Base-by-base conservation (phyloP, 2,797 vertebrate genomes). In the Sibirionetta formosa region DNA sequence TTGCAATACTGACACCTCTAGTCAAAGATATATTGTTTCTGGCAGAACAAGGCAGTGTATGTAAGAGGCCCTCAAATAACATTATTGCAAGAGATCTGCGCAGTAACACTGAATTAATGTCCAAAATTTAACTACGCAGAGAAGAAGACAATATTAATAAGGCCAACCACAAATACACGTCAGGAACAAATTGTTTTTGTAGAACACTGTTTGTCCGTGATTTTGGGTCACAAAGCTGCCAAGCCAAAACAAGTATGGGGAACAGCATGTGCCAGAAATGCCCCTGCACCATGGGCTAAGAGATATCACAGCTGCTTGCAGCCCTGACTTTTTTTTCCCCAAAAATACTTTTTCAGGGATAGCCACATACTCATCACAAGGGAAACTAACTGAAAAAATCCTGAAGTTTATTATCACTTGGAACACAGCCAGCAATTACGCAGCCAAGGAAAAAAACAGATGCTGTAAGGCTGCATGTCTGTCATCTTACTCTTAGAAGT, bases 211-310 rank as follows among this genome's bases (percentile, higher is more conserved):
- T 69, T 83, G 27, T 23, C 42, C 29, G 8, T 4, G 35, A 36
- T 13, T 84, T n/a, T 4, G 18, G 46, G 36, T 42, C 33, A 66
- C 3, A n/a, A 20, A 50, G 38, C 31, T 54, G 33, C 57, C 33
- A 66, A 63, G 17, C 13, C 48, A 66, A 38, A 82, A 31, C 17
- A 77, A 44, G 6, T 1, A 2, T 7, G 54, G 42, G 31, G 5
- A 81, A 2, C 13, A 70, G 6, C 3, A 0, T 0, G 13, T 0
- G 15, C 77, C 24, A 48, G 16, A 65, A 83, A 69, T 3, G 22
- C 64, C 12, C 11, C 48, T 7, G 48, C 12, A n/a, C 3, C 1
- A 24, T 1, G 2, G 19, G 48, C 38, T 36, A 65, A 42, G 38
- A 29, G 78, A 46, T 1, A 63, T 5, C 12, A 50, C 22, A 63